Conservation (phyloP, 2,888 invertebrate genomes). For the Selenia dentaria region DNA sequence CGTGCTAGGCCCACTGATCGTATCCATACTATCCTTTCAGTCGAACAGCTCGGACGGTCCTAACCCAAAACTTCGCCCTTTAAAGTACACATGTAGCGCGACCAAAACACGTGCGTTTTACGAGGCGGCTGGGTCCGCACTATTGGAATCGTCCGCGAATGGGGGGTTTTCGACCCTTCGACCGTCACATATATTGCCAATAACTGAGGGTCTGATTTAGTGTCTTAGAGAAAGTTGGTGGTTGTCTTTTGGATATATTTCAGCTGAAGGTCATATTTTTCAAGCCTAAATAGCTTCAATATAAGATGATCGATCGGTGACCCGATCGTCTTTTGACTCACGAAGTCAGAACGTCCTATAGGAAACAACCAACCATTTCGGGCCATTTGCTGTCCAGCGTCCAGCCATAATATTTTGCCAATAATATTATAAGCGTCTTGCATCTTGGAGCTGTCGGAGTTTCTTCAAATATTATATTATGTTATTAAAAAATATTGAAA, state of each 20-base stretch:
- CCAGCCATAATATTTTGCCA: no score
- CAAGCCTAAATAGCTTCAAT: no score
- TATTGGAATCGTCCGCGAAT: constrained; percentile 74
- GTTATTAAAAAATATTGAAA: no score
- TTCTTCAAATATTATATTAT: no score
- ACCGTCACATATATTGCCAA: constrained; percentile 34
- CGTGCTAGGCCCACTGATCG: no score
- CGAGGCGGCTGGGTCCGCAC: constrained; percentile 57
- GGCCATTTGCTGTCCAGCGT: no score
- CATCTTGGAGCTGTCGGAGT: no score
- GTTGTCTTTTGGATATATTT: constrained; percentile 4
- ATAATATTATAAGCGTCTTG: no score
- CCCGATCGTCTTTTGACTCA: no score
- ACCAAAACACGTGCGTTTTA: constrained; percentile 80
- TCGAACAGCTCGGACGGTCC: constrained; percentile 65
- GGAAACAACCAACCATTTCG: no score
- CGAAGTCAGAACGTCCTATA: no score
- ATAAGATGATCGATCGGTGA: no score
- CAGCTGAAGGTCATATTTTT: constrained; percentile 14
- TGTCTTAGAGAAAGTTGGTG: constrained; percentile 9
- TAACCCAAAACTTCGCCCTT: constrained; percentile 76
- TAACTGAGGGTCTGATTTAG: constrained; percentile 26
- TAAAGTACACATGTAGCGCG: constrained; percentile 74
- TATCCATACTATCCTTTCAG: constrained; percentile 48
- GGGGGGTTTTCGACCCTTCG: constrained; percentile 50